These are phyloP conservation scores for Montipora efflorescens DNA, from an alignment of 64 coral and sea anemone species.

Conservation along the genomic window DNA sequence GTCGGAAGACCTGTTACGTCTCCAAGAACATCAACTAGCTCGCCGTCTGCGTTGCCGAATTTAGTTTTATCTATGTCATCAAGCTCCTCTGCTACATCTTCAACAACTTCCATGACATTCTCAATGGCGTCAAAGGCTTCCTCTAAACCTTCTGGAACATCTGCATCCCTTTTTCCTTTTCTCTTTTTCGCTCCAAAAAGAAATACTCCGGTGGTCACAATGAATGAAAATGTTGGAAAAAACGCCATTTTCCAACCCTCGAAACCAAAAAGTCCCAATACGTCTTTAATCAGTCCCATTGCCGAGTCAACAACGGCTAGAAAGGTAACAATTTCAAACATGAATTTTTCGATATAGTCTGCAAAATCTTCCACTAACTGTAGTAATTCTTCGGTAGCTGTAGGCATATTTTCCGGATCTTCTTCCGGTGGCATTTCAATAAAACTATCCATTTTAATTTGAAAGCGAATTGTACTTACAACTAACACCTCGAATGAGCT, in stretches of 20 bases:
- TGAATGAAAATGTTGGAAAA: slow-evolving; percentile 91
- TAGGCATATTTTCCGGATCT: slow-evolving; percentile 65
- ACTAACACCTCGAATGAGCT: neutral
- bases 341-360: slow-evolving; percentile 96
- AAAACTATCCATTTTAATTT: slow-evolving; percentile 68
- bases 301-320: slow-evolving; percentile 87
- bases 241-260: slow-evolving; percentile 94
- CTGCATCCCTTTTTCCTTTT: slow-evolving; percentile 82
- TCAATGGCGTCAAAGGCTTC: slow-evolving; percentile 87
- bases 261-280: slow-evolving; percentile 85
- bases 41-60: slow-evolving; percentile 26
- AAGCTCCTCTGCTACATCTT: slow-evolving; percentile 87
- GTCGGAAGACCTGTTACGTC: slow-evolving; percentile 32
- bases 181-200: slow-evolving; percentile 91
- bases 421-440: slow-evolving; percentile 54
- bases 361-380: slow-evolving; percentile 92
- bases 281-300: slow-evolving; percentile 94
- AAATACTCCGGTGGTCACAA: slow-evolving; percentile 89
- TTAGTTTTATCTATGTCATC: slow-evolving; percentile 58
- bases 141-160: slow-evolving; percentile 67
- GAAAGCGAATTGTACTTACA: neutral
- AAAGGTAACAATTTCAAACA: slow-evolving; percentile 97
- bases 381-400: slow-evolving; percentile 87
- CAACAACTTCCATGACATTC: slow-evolving; percentile 84
- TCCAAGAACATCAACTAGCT: slow-evolving; percentile 39